These are phyloP conservation scores for Metopia argyrocephala DNA, from an alignment of 2,888 invertebrate species.

Conservation along the genomic window DNA sequence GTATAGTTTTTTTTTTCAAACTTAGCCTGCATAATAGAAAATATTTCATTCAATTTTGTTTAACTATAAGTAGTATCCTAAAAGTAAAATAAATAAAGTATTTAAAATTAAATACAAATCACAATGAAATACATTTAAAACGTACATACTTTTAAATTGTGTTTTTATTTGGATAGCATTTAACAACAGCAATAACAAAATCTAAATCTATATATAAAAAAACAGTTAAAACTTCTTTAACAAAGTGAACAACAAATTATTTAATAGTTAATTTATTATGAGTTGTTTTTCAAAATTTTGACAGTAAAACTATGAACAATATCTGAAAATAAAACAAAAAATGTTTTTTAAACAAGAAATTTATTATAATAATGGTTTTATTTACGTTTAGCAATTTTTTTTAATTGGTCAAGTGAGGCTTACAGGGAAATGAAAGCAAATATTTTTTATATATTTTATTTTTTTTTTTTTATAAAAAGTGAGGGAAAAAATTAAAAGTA, in stretches of 20 bases:
- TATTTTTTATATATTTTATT: conserved; percentile 1
- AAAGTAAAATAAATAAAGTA: too few species aligned
- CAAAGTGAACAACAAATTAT: conserved; percentile 56
- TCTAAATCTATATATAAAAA: conserved; percentile 24
- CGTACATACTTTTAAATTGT: conserved; percentile 47
- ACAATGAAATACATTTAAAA: conserved; percentile 31
- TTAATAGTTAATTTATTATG: conserved; percentile 51
- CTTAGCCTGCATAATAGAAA: too few species aligned
- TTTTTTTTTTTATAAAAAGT: background rate
- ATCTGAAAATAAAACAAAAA: conserved; percentile 5
- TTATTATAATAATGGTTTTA: conserved; percentile 26
- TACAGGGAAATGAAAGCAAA: background rate
- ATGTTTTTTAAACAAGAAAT: conserved; percentile 21
- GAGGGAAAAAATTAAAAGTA: background rate
- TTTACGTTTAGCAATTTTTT: background rate
- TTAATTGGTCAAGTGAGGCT: background rate
- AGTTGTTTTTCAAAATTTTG: conserved; percentile 19
- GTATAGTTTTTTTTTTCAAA: too few species aligned
- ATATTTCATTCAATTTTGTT: too few species aligned
- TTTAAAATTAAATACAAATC: conserved; percentile 10
- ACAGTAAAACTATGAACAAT: background rate
- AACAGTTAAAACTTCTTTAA: conserved; percentile 13
- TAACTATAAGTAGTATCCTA: too few species aligned
- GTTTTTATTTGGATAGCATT: conserved; percentile 32
- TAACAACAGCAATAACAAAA: conserved; percentile 17